Conservation (phyloP, 2,797 vertebrate species). For the Coluber constrictor region DNA sequence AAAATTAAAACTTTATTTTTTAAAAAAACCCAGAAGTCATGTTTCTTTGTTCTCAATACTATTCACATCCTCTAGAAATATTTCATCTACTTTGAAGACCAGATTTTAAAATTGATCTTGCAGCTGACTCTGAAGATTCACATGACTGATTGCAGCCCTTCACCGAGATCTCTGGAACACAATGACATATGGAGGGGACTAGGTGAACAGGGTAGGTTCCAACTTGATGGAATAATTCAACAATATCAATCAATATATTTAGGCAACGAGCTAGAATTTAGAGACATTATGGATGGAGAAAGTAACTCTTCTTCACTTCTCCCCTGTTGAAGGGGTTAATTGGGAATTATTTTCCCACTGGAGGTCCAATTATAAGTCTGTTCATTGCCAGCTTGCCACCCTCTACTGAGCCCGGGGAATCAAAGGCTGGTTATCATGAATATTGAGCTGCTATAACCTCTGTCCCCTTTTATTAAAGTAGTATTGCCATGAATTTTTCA, state of each 20-base stretch:
- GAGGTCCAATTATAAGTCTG: conserved; percentile 88
- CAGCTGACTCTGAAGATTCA: neutral
- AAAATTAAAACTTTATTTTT: no score
- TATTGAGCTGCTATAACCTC: conserved; percentile 96
- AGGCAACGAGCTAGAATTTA: neutral
- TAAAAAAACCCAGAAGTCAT: neutral
- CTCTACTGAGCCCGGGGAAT: conserved; percentile 89
- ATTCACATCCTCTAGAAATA: neutral
- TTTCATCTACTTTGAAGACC: neutral
- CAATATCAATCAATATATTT: neutral
- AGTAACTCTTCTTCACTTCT: conserved; percentile 33
- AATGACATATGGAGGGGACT: neutral
- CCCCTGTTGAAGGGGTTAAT: conserved; percentile 78
- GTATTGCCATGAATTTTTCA: conserved; percentile 78
- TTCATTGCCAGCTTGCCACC: conserved; percentile 75
- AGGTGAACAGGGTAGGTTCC: neutral
- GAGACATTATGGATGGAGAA: neutral
- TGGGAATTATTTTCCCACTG: conserved; percentile 86
- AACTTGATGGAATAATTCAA: neutral
- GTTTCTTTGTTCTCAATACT: neutral
- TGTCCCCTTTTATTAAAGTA: conserved; percentile 89
- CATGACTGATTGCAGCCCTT: neutral
- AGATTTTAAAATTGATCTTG: neutral
- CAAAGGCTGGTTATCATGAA: conserved; percentile 88
- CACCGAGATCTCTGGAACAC: neutral